These are phyloP conservation scores for Drosophila borealis DNA, from an alignment of 2,888 invertebrate genomes.

Conservation along the genomic window DNA sequence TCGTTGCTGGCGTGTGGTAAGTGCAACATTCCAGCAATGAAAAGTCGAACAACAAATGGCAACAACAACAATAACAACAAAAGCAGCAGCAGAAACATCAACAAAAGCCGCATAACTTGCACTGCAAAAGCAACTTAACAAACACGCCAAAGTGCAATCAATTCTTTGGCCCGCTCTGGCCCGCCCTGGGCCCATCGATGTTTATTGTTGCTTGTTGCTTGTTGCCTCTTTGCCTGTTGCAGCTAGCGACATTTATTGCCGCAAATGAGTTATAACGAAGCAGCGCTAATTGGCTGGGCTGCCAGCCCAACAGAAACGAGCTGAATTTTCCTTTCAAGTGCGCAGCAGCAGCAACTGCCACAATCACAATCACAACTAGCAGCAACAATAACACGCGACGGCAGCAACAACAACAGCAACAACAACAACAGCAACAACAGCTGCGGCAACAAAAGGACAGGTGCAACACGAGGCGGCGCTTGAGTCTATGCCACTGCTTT, in stretches of 20 bases:
- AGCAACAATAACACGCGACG: slow-evolving; percentile 57
- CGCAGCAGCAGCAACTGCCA: slow-evolving; percentile 19
- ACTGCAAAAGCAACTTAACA: slow-evolving; percentile 33
- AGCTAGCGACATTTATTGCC: slow-evolving; percentile 56
- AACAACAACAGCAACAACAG: slow-evolving; percentile 11
- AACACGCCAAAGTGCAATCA: slow-evolving; percentile 68
- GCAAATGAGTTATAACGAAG: slow-evolving; percentile 62
- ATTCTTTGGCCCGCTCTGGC: slow-evolving; percentile 28
- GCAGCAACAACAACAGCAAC: slow-evolving; percentile 15
- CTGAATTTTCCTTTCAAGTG: slow-evolving; percentile 39
- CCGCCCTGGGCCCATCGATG: slow-evolving; percentile 18
- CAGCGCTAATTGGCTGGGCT: slow-evolving; percentile 47
- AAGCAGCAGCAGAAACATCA: slow-evolving; percentile 5
- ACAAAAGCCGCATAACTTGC: slow-evolving; percentile 21
- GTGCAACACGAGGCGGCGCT: slow-evolving; percentile 56
- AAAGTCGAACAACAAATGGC: slow-evolving; percentile 51
- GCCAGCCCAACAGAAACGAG: slow-evolving; percentile 2
- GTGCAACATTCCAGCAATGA: slow-evolving; percentile 61
- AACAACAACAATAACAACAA: slow-evolving; percentile 24
- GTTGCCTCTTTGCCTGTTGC: slow-evolving; percentile 29
- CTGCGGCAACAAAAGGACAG: slow-evolving; percentile 51
- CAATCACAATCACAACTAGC: slow-evolving; percentile 42
- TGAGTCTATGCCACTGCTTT: slow-evolving; percentile 36
- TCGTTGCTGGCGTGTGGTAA: slow-evolving; percentile 52
- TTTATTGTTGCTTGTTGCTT: slow-evolving; percentile 32